phyloP scores from a whole-genome alignment of 2,888 invertebrate genomes.

The Malthinus flaveolus region DNA sequence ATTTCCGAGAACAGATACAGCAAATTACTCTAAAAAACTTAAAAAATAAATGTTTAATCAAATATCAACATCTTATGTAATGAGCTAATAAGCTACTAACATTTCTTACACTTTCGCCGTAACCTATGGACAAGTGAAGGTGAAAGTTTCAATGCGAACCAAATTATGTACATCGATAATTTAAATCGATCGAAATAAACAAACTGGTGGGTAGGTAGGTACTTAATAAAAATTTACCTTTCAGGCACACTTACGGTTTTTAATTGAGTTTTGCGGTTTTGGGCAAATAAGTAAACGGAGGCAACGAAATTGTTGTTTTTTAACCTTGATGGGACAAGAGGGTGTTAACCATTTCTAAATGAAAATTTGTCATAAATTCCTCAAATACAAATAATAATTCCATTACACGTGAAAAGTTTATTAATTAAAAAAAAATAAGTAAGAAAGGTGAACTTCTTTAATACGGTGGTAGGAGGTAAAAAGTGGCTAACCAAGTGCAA shows the following conservation, averaged over 20 bases:
- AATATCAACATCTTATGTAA: conserved; percentile 19
- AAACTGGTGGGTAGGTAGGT: no score
- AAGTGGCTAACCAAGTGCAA: conserved; percentile 26
- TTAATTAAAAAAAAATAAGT: no score
- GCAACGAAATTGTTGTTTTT: conserved; percentile 1
- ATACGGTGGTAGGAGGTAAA: conserved; percentile 19
- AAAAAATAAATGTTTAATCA: background rate
- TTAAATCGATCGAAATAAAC: no score
- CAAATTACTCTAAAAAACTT: no score
- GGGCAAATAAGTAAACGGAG: background rate
- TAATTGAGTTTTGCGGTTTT: background rate
- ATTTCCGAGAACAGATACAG: no score
- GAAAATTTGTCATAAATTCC: background rate
- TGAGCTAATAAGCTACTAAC: conserved; percentile 5
- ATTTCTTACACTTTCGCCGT: conserved; percentile 17
- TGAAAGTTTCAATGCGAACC: conserved; percentile 15
- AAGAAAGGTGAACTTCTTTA: conserved; percentile 31
- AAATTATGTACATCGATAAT: no score
- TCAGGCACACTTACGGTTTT: background rate
- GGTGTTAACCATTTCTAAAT: conserved; percentile 10
- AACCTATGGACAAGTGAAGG: conserved; percentile 15
- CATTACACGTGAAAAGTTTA: background rate
- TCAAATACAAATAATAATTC: background rate
- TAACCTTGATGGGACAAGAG: conserved; percentile 22
- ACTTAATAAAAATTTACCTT: background rate